Evolutionary conservation across 1,140 invertebrate genomes (phyloP), one percentile per base, ranked within the genome.

Genomic region (Amyelois transitella): DNA sequence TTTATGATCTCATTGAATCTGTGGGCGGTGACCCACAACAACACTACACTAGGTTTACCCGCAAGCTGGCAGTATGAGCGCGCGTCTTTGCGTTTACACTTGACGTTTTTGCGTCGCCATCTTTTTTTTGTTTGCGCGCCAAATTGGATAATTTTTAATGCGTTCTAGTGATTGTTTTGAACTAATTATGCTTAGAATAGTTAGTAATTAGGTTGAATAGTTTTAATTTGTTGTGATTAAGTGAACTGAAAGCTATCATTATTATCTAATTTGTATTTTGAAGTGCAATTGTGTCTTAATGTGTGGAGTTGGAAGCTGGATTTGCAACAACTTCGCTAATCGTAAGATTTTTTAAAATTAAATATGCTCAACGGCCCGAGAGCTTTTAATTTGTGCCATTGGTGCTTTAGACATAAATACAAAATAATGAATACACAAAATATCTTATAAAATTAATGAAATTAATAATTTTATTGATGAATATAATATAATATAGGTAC

Each of bases 1-100:
- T 77, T 77, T 75, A 77, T 83, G 81, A 84, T 81, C 78, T 84
- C 81, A 84, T 74, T 81, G 81, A 67, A 54, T 55, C 64, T 64
- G 81, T 81, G 73, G 75, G 77, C 75, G 81, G 69, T 75, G 75
- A 75, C 74, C 72, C 72, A 72, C 60, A 65, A 62, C 53, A 57
- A 61, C 52, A 62, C 54, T n/a, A n/a, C n/a, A n/a, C n/a, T n/a
- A n/a, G 58, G 61, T 43, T 50, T 21, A 51, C 50, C 51, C 55
- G 70, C 62, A 55, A 28, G 38, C 54, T 57, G 70, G 65, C 80
- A 76, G 77, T 79, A 69, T 60, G 64, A 62, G 45, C 53, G 51
- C 51, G 47, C 58, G 63, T 73, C 73, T 78, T 74, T 69, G 75
- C 69, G 60, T 64, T 51, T 52, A 51, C 54, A 60, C 49, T 53